Evolutionary conservation across 2,797 vertebrate species (phyloP), one percentile per base, ranked within the genome.

Genomic region (Crenuchus spilurus): DNA sequence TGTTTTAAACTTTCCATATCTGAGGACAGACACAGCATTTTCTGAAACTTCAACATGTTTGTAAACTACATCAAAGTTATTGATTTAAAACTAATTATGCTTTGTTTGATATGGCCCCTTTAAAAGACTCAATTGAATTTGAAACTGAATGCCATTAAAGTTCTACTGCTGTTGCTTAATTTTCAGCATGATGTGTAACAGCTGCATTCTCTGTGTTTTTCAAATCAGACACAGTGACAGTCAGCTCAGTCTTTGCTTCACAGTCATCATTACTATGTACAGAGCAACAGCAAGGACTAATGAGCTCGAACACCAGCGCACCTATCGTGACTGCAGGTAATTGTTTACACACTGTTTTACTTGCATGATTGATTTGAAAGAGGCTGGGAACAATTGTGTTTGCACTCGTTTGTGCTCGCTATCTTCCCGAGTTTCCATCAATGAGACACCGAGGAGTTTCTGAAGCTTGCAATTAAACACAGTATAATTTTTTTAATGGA

Each of bases 331-430:
- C 61, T 81, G 58, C 71, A 74, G 66, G 74, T 83, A 77, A 79
- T 79, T 82, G 75, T 75, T 83, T 77, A 69, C 77, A 81, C 58
- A 64, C 49, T 58, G 61, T 72, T 70, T 77, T 70, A 62, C 30
- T 16, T 63, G 42, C 60, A 72, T 74, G 48, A 71, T 72, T 70
- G 55, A 49, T 76, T 75, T 67, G 72, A 67, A 63, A 64, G 52
- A 78, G 33, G 62, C 65, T 58, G 54, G 62, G 48, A 74, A 74
- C 76, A 61, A 65, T 62, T 67, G 67, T 41, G 35, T 62, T 77
- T 68, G 37, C 70, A 54, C 73, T 79, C 30, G 66, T 74, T 81
- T 49, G 30, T 6, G 52, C 10, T 39, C 39, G 20, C 16, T 62
- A 73, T 39, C 26, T 22, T 26, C 46, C 20, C n/a, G 35, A 65